A percentile compares a stretch with the other conserved stretches of the same genome.
Conservation (phyloP, 2,888 invertebrate species). For the Cryptocephalus moraei region DNA sequence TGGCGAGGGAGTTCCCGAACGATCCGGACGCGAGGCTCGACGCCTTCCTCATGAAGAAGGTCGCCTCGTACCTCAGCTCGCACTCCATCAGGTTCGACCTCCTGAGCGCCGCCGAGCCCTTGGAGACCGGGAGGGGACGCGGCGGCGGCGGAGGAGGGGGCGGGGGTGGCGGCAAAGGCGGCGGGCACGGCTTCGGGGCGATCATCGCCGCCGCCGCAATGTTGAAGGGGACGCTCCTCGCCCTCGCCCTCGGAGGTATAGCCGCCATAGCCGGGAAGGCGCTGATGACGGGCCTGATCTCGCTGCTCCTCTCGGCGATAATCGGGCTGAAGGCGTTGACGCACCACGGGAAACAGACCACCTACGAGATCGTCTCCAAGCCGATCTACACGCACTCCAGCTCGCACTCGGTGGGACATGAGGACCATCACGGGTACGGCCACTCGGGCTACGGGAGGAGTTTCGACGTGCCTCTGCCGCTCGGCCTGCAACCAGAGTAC, state of each 20-base stretch:
- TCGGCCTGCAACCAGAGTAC: slow-evolving; percentile 42
- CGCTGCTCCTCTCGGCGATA: slow-evolving; percentile 65
- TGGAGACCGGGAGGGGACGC: slow-evolving; percentile 40
- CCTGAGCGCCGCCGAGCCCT: slow-evolving; percentile 49
- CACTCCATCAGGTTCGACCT: slow-evolving; percentile 64
- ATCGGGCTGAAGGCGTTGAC: slow-evolving; percentile 65
- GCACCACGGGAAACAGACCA: slow-evolving; percentile 56
- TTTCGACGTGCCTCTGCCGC: slow-evolving; percentile 36
- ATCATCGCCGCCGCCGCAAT: slow-evolving; percentile 41
- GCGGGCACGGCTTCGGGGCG: slow-evolving; percentile 42
- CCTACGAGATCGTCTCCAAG: slow-evolving; percentile 76
- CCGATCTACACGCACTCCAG: slow-evolving; percentile 65
- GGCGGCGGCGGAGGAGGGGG: slow-evolving; percentile 30
- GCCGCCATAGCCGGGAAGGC: slow-evolving; percentile 77
- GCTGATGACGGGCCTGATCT: slow-evolving; percentile 71
- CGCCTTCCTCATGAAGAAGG: slow-evolving; percentile 60
- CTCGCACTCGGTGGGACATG: slow-evolving; percentile 56
- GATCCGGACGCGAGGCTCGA: slow-evolving; percentile 68
- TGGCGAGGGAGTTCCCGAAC: slow-evolving; percentile 64
- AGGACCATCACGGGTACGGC: slow-evolving; percentile 43
- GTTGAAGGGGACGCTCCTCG: slow-evolving; percentile 60
- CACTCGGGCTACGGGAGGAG: slow-evolving; percentile 47
- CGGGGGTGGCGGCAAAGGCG: slow-evolving; percentile 40
- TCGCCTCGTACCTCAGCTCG: slow-evolving; percentile 60
- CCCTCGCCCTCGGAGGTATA: slow-evolving; percentile 58